Evolutionary conservation across 2,797 vertebrate species (phyloP), one percentile per base, ranked within the genome.

Genomic region (Taeniopygia guttata): DNA sequence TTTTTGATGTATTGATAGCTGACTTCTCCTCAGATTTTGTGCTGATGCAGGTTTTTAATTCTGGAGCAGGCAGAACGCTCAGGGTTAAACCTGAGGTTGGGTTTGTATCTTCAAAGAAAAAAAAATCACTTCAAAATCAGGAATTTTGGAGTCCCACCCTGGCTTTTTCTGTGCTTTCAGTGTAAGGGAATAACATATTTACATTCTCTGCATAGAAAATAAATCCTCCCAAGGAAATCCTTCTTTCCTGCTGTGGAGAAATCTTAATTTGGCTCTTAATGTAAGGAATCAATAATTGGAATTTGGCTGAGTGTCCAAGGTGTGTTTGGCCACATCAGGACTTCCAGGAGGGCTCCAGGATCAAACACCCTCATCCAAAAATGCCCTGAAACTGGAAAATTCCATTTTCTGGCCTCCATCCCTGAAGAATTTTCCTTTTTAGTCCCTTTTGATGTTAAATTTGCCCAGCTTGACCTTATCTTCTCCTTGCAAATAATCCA

Each of bases 211-310:
- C n/a, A 6, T 21, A 32, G 22, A 62, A 87, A 55, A 56, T 9
- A 63, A 88, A 91, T 34, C 72, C 67, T 85, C 75, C 87, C 74
- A 30, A 89, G 70, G 46, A 58, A 89, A 89, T 75, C 69, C 68
- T 80, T 16, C 64, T 34, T 84, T 56, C 77, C 87, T 95, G 95
- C 93, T 69, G 63, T 18, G 90, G 67, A 81, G 21, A 92, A 82
- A 26, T 63, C 77, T 92, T 76, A 18, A 42, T 86, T 90, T 89
- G 94, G 70, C 74, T 64, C 48, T 78, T 15, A 16, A 34, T 68
- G 79, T 7, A 32, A 88, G 76, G 49, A 68, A 30, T 72, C 45
- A 77, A 2, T 64, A 60, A 52, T 17, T 68, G 67, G 90, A 83
- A 25, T 43, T 79, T 91, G 75, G 27, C 60, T 52, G 38, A 19